A percentile compares a stretch with the other conserved stretches of the same genome.
phyloP scores from a whole-genome alignment of 1,140 invertebrate genomes.

The Brachionus rubens region DNA sequence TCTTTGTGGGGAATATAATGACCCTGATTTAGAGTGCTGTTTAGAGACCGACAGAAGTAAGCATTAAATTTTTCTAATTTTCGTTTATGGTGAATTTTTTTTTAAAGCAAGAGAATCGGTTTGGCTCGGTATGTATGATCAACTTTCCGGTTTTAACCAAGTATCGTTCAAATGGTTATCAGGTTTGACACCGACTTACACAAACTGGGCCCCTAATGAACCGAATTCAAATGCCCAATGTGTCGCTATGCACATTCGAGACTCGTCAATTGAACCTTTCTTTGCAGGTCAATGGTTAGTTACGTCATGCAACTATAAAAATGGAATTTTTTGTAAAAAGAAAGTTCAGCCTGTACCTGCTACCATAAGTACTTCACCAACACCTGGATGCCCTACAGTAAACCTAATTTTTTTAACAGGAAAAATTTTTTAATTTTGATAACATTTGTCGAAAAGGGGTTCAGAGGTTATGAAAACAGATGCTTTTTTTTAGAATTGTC shows the following conservation, averaged over 20 bases:
- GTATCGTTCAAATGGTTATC: constrained; percentile 50
- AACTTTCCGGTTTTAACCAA: constrained; percentile 47
- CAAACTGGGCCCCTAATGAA: constrained; percentile 50
- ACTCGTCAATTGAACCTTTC: constrained; percentile 19
- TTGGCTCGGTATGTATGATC: constrained; percentile 52
- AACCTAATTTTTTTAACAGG: not conserved
- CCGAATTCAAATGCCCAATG: constrained; percentile 49
- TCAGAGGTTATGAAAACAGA: constrained; percentile 12
- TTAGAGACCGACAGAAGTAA: constrained; percentile 32
- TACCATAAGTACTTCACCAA: not conserved
- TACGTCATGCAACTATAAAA: constrained; percentile 36
- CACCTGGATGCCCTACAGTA: constrained; percentile 27
- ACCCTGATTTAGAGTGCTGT: constrained; percentile 26
- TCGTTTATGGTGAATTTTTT: not conserved
- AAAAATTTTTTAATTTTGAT: not conserved
- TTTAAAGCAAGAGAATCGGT: constrained; percentile 34
- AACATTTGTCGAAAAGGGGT: not conserved
- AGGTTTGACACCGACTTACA: constrained; percentile 48
- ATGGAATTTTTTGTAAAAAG: constrained; percentile 40
- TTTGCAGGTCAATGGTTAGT: constrained; percentile 39
- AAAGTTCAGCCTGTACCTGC: not conserved
- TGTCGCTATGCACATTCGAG: constrained; percentile 32
- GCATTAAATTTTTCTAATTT: not conserved
- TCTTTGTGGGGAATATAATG: constrained; percentile 38
- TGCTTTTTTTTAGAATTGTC: constrained; percentile 18